These are phyloP conservation scores for Eleutherodactylus coqui DNA, from an alignment of 2,797 vertebrate genomes.

Conservation along the genomic window DNA sequence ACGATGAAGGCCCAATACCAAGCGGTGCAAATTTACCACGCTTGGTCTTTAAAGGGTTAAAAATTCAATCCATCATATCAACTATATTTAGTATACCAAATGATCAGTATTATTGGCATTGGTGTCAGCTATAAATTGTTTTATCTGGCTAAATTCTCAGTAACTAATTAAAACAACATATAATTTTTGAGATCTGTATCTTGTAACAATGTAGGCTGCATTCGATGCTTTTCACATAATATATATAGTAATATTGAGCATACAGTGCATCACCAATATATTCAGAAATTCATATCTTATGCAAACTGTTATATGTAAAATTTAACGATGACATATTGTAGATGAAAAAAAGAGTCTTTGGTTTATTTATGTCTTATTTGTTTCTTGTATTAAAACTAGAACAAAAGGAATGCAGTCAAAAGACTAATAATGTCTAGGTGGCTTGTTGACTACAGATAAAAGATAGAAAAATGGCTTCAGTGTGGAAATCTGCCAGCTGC, in stretches of 20 bases:
- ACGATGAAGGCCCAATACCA: too few relatives aligned
- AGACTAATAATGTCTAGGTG: conserved; percentile 47
- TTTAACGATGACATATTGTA: neutral
- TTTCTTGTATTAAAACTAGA: conserved; percentile 36
- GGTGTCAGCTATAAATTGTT: neutral
- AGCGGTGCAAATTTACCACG: too few relatives aligned
- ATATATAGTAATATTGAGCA: neutral
- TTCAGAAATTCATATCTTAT: neutral
- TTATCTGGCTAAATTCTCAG: neutral
- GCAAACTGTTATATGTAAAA: neutral
- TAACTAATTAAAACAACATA: conserved; percentile 11
- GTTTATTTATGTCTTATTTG: conserved; percentile 11
- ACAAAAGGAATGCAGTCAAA: conserved; percentile 23
- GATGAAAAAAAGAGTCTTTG: neutral
- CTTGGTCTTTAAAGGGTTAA: too few relatives aligned
- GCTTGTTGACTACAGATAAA: conserved; percentile 59
- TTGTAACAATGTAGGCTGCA: neutral
- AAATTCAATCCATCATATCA: conserved; percentile 7
- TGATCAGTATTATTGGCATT: neutral
- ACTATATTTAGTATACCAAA: neutral
- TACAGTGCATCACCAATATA: neutral
- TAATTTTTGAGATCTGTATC: neutral
- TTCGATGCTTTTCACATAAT: neutral
- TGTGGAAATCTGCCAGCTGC: conserved; percentile 28
- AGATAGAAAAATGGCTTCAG: conserved; percentile 49